Conservation (phyloP, 2,113 vertebrate genomes). For the Cyprinus carpio region DNA sequence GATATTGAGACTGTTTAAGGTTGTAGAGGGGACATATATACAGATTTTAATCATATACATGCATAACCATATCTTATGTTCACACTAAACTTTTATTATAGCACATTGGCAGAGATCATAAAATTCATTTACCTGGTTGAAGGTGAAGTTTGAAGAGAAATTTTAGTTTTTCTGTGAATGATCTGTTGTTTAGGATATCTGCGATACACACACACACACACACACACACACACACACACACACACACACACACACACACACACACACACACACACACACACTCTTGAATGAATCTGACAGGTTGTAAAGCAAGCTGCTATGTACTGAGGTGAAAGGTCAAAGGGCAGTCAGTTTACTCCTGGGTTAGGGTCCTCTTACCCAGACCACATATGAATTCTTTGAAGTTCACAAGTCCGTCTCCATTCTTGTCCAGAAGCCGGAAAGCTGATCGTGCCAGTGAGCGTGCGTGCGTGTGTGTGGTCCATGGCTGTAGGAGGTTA, state of each 20-base stretch:
- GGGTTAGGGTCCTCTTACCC: constrained; percentile 70
- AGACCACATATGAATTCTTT: constrained; percentile 88
- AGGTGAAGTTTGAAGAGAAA: constrained; percentile 96
- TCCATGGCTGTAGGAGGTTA: constrained; percentile 91
- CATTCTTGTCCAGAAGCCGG: constrained; percentile 87
- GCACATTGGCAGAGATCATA: neutral
- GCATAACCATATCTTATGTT: neutral
- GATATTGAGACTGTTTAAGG: neutral
- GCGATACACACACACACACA: constrained; percentile 39
- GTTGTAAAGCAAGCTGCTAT: neutral
- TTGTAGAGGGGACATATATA: neutral
- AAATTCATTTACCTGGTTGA: constrained; percentile 83
- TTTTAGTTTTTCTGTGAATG: constrained; percentile 94
- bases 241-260: neutral
- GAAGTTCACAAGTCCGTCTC: constrained; percentile 91
- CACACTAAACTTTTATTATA: neutral
- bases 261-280: neutral
- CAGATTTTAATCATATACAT: neutral
- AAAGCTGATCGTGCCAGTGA: constrained; percentile 87
- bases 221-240: neutral
- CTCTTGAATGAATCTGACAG: constrained; percentile 29
- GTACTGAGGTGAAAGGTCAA: neutral
- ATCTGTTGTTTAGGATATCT: constrained; percentile 90
- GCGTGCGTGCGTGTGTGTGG: constrained; percentile 83
- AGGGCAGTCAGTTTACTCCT: neutral